Evolutionary conservation across 2,888 invertebrate genomes (phyloP).

Genomic region (Belgica antarctica): DNA sequence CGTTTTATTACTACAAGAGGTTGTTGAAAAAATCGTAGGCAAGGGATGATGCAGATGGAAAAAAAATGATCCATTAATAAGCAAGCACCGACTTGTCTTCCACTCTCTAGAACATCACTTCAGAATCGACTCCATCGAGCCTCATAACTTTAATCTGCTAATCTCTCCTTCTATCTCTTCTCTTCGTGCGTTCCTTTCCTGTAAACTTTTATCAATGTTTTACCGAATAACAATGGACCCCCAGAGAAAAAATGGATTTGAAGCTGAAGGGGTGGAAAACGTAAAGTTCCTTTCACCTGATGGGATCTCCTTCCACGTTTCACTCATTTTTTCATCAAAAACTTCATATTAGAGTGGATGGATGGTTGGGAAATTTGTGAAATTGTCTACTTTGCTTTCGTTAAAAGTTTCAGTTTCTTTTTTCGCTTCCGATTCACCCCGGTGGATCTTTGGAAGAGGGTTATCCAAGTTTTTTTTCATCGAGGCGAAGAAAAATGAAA

Average conservation of each 20-base stretch:
- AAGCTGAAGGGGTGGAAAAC: not conserved
- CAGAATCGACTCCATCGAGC: not conserved
- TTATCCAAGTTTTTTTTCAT: no score
- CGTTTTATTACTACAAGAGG: not conserved
- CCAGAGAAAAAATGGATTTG: slow-evolving; percentile 10
- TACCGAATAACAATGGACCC: not conserved
- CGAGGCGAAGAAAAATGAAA: no score
- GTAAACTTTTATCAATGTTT: slow-evolving; percentile 36
- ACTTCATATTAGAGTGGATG: slow-evolving; percentile 37
- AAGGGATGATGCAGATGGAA: not conserved
- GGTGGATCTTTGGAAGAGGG: no score
- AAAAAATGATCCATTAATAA: slow-evolving; percentile 9
- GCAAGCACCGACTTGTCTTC: not conserved
- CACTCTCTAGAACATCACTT: not conserved
- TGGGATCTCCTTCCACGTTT: no score
- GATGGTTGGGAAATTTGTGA: slow-evolving; percentile 27
- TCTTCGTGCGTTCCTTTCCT: not conserved
- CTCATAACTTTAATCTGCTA: slow-evolving; percentile 41
- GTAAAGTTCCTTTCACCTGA: not conserved
- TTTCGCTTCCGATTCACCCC: not conserved
- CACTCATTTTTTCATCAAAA: no score
- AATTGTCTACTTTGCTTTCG: slow-evolving; percentile 41
- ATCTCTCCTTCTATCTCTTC: no score
- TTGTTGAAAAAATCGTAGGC: not conserved
- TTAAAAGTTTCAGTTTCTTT: slow-evolving; percentile 5